Evolutionary conservation across 2,888 invertebrate genomes (phyloP).

Genomic region (Acronicta leporina): DNA sequence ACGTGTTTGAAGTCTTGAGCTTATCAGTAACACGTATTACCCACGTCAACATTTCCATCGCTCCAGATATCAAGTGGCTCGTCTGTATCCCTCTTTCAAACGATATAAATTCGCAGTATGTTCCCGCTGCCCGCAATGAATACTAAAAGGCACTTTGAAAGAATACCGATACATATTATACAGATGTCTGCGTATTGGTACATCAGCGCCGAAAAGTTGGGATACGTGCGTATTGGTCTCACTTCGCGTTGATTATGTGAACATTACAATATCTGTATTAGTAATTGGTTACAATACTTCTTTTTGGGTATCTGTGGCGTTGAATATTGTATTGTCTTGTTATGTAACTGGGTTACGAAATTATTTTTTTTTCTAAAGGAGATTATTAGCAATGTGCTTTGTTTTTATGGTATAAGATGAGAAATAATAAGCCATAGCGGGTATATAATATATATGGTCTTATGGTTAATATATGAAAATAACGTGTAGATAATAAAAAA

Average conservation of each 20-base stretch:
- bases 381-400: not conserved
- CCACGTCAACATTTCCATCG: slow-evolving; percentile 3
- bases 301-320: slow-evolving; percentile 12
- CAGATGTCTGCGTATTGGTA: slow-evolving; percentile 53
- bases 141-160: slow-evolving; percentile 54
- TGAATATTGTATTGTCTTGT: slow-evolving; percentile 1
- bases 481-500: too few species aligned
- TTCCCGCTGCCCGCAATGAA: slow-evolving; percentile 55
- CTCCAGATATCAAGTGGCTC: not conserved
- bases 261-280: slow-evolving; percentile 29
- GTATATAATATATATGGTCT: too few species aligned
- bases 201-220: slow-evolving; percentile 42
- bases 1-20: too few species aligned
- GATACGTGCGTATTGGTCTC: slow-evolving; percentile 26
- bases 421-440: too few species aligned
- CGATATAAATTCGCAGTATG: slow-evolving; percentile 59
- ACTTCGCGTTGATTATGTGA: slow-evolving; percentile 30
- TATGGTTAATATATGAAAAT: too few species aligned
- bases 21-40: too few species aligned
- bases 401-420: not conserved
- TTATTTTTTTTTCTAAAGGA: not conserved
- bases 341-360: not conserved
- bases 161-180: slow-evolving; percentile 58
- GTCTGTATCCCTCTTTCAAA: slow-evolving; percentile 3
- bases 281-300: slow-evolving; percentile 23